Evolutionary conservation across 2,113 vertebrate species (phyloP).

Genomic region (Hemiprocne comata): DNA sequence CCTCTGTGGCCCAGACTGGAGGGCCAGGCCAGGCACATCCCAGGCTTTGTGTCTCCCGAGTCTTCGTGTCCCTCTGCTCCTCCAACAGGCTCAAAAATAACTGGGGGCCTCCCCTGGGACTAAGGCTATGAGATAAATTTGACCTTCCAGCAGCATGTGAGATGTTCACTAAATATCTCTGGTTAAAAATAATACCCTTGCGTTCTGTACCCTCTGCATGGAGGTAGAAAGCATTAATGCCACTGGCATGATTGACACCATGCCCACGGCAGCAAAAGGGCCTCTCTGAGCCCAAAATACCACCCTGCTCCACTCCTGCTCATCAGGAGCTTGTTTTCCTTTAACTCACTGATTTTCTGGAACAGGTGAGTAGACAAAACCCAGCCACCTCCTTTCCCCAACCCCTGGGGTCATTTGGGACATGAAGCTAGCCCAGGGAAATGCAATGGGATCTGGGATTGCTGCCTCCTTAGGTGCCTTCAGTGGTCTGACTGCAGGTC

Average conservation of each 20-base stretch:
- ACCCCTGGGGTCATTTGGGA: background rate
- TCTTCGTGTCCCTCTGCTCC: background rate
- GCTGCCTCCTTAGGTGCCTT: background rate
- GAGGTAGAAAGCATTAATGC: background rate
- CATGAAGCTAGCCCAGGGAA: background rate
- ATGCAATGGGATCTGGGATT: accelerated
- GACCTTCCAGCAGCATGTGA: background rate
- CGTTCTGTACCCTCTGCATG: background rate
- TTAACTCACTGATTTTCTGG: background rate
- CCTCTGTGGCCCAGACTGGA: background rate
- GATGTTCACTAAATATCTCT: background rate
- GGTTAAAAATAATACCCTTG: background rate
- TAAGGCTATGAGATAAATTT: slow-evolving; percentile 27
- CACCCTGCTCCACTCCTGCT: background rate
- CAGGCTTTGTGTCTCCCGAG: background rate
- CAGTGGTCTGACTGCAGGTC: background rate
- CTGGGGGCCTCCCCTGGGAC: background rate
- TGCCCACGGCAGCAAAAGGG: background rate
- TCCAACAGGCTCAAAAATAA: slow-evolving; percentile 12
- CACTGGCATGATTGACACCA: accelerated
- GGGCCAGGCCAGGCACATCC: background rate
- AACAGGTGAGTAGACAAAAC: background rate
- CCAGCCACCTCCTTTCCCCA: background rate
- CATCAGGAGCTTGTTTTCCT: background rate
- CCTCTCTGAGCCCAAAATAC: background rate